Evolutionary conservation across 2,888 invertebrate species (phyloP).

Genomic region (Allygus modestus): DNA sequence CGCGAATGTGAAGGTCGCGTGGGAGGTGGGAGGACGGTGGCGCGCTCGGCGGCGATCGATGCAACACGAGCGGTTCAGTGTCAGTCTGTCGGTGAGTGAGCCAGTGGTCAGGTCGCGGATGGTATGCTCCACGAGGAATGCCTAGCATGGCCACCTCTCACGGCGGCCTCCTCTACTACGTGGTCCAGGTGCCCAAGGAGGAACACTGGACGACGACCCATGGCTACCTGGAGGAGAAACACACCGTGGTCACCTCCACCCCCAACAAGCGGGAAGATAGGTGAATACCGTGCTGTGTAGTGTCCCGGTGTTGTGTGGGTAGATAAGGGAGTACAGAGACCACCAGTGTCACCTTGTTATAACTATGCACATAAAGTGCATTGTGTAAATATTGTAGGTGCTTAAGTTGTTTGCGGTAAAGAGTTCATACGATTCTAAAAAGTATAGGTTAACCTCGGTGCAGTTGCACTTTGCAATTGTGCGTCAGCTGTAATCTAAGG

Average conservation of each 20-base stretch:
- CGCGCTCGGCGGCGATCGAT: constrained; percentile 21
- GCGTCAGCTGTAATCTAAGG: no score
- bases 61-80: neutral
- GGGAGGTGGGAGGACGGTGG: constrained; percentile 6
- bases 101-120: neutral
- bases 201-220: constrained; percentile 60
- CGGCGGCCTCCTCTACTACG: constrained; percentile 84
- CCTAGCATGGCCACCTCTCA: constrained; percentile 73
- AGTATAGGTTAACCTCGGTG: no score
- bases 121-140: constrained; percentile 22
- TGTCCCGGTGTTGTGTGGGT: neutral
- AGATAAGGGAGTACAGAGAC: neutral
- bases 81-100: neutral
- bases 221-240: constrained; percentile 62
- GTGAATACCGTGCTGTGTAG: neutral
- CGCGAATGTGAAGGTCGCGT: neutral
- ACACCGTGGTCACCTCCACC: constrained; percentile 46
- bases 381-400: no score
- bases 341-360: no score
- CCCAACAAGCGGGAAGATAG: constrained; percentile 22
- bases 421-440: no score
- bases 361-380: no score
- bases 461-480: no score
- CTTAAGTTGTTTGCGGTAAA: no score
- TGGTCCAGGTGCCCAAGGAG: constrained; percentile 81